Evolutionary conservation across 1,140 invertebrate genomes (phyloP).

Genomic region (Steinernema feltiae): DNA sequence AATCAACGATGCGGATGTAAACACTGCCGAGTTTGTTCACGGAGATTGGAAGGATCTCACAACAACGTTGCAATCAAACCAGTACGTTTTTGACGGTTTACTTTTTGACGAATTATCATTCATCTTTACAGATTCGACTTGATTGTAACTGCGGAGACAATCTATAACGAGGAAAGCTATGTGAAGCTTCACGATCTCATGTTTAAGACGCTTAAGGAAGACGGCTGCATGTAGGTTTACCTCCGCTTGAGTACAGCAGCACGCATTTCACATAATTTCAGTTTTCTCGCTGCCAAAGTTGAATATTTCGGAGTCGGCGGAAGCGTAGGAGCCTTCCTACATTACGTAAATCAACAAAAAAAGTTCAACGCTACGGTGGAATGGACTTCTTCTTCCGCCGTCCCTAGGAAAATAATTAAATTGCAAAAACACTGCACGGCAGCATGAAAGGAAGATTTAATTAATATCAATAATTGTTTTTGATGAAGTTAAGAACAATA

Average conservation of each 20-base stretch:
- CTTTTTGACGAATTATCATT: not conserved
- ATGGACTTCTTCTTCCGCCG: not conserved
- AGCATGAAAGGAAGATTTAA: not conserved
- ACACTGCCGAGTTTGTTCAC: constrained; percentile 43
- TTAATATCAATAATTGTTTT: not conserved
- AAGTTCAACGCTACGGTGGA: not conserved
- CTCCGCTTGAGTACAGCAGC: no score
- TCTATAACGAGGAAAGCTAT: constrained; percentile 57
- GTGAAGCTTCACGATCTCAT: constrained; percentile 51
- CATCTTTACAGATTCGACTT: constrained; percentile 56
- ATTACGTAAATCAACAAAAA: not conserved
- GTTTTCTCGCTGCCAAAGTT: not conserved
- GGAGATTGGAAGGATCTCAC: constrained; percentile 47
- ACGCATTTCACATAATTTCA: no score
- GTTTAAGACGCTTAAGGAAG: constrained; percentile 36
- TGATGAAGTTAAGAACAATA: not conserved
- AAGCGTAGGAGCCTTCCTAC: not conserved
- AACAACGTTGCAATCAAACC: not conserved
- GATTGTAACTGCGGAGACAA: constrained; percentile 59
- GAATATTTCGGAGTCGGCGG: constrained; percentile 9
- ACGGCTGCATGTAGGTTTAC: constrained; percentile 47
- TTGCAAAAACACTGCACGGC: not conserved
- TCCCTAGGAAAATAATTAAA: not conserved
- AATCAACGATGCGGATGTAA: constrained; percentile 32
- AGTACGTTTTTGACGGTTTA: not conserved